phyloP scores from a whole-genome alignment of 2,888 invertebrate species.

The Halictus quadricinctus region DNA sequence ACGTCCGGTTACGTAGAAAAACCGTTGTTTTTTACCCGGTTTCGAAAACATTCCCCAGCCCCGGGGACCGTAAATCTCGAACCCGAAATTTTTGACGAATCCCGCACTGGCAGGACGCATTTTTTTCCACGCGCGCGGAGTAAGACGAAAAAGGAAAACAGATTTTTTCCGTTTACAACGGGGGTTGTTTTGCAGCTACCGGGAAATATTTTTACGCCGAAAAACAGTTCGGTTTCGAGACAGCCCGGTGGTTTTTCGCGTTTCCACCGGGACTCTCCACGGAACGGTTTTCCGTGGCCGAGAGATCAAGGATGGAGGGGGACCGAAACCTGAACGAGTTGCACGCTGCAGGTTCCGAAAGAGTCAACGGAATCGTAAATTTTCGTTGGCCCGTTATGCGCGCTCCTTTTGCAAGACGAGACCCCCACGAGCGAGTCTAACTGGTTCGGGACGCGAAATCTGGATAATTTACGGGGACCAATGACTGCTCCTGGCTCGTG shows the following conservation, averaged over 20 bases:
- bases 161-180: not conserved
- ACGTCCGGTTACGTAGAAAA: conserved; percentile 24
- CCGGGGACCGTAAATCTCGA: conserved; percentile 42
- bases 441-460: conserved; percentile 64
- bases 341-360: conserved; percentile 28
- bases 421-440: conserved; percentile 58
- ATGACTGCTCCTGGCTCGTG: conserved; percentile 50
- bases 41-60: conserved; percentile 24
- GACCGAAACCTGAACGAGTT: conserved; percentile 31
- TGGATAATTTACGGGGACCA: conserved; percentile 68
- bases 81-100: not conserved
- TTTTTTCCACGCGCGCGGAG: not conserved
- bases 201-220: conserved; percentile 1
- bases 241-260: not conserved
- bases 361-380: conserved; percentile 72
- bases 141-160: not conserved
- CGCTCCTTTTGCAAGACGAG: conserved; percentile 52
- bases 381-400: conserved; percentile 70
- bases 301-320: not conserved
- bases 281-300: not conserved
- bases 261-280: not conserved
- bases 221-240: not conserved
- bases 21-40: conserved; percentile 41
- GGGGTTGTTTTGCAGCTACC: not conserved
- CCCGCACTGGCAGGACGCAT: not conserved